A percentile compares a stretch with the other conserved stretches of the same genome.
Evolutionary conservation across 2,888 invertebrate genomes (phyloP).

Genomic region (Tenthredo amoena): DNA sequence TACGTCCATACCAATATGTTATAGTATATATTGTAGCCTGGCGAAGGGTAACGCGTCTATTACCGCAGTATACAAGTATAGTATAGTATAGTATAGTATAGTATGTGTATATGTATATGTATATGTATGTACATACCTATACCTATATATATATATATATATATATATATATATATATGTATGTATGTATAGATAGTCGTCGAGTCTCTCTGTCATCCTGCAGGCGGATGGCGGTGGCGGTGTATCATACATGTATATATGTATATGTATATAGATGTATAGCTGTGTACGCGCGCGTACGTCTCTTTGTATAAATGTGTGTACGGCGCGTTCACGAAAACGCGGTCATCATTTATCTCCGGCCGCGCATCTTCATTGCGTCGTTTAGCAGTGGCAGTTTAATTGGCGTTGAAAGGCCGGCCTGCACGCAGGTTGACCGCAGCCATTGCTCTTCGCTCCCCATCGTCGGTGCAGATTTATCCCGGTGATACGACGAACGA

Average conservation of each 20-base stretch:
- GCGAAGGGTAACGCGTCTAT: too few relatives aligned
- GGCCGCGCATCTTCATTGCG: slow-evolving; percentile 57
- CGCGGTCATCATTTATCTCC: slow-evolving; percentile 38
- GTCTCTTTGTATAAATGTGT: not conserved
- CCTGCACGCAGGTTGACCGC: slow-evolving; percentile 59
- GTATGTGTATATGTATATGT: too few relatives aligned
- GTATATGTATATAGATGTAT: too few relatives aligned
- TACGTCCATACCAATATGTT: not conserved
- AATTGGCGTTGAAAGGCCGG: slow-evolving; percentile 75
- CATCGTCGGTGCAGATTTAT: slow-evolving; percentile 67
- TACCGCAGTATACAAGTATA: too few relatives aligned
- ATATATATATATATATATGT: too few relatives aligned
- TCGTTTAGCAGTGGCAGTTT: slow-evolving; percentile 71
- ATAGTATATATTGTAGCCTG: not conserved
- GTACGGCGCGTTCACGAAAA: not conserved
- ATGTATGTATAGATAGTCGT: too few relatives aligned
- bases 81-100: too few relatives aligned
- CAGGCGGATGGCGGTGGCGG: not conserved
- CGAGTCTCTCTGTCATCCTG: too few relatives aligned
- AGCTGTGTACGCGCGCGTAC: too few relatives aligned
- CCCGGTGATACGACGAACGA: slow-evolving; percentile 58
- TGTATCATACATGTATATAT: not conserved
- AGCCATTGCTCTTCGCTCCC: slow-evolving; percentile 64
- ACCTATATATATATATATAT: too few relatives aligned
- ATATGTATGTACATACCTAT: too few relatives aligned